Conservation (phyloP, 2,888 invertebrate species). For the Silvanus unidentatus region DNA sequence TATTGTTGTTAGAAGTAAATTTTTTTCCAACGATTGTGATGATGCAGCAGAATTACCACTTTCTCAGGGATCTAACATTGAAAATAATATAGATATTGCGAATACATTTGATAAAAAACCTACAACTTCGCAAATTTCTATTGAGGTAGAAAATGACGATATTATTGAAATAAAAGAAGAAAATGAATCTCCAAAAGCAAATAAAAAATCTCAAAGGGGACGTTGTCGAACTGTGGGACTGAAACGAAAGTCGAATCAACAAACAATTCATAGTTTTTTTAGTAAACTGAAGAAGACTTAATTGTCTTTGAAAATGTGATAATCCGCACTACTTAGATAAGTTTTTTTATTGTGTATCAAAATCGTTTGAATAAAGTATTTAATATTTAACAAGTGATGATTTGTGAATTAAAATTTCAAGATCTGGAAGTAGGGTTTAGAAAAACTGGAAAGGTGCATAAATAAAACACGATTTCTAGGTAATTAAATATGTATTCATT, state of each 20-base stretch:
- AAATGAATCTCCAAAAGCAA: no score
- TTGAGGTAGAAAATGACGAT: not conserved
- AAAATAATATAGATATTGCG: slow-evolving; percentile 4
- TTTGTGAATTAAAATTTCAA: slow-evolving; percentile 3
- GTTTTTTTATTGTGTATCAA: slow-evolving; percentile 3
- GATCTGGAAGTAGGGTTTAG: not conserved
- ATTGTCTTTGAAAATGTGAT: slow-evolving; percentile 11
- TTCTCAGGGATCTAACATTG: not conserved
- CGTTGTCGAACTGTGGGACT: slow-evolving; percentile 19
- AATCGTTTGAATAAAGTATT: no score
- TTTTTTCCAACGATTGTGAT: slow-evolving; percentile 41
- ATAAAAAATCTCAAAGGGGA: no score
- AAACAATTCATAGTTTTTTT: slow-evolving; percentile 24
- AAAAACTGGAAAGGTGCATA: not conserved
- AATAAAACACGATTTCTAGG: not conserved
- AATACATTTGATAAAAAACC: slow-evolving; percentile 5
- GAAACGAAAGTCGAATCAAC: slow-evolving; percentile 18
- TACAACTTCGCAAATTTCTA: not conserved
- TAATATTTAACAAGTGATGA: no score
- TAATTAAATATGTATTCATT: not conserved
- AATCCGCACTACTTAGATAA: not conserved
- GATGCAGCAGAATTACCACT: no score
- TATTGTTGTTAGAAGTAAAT: slow-evolving; percentile 54
- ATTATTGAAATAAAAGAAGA: no score
- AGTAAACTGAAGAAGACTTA: slow-evolving; percentile 12